phyloP scores from a whole-genome alignment of 2,888 invertebrate genomes.

The Drymonia ruficornis region DNA sequence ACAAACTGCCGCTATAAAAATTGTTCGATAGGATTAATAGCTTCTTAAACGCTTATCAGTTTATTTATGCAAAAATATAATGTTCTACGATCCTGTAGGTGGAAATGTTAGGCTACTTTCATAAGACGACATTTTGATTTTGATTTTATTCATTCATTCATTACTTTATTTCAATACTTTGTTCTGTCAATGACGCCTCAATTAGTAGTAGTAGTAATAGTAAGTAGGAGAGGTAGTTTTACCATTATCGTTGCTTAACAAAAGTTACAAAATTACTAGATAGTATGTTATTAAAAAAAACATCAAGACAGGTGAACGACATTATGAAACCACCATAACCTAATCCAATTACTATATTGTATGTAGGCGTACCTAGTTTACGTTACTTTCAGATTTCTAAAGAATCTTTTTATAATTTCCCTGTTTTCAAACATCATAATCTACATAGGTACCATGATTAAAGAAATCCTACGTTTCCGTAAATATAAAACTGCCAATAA shows the following conservation, averaged over 20 bases:
- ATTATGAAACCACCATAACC: neutral
- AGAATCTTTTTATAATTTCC: neutral
- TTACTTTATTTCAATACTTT: no score
- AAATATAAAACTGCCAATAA: neutral
- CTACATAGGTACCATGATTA: neutral
- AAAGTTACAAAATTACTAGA: no score
- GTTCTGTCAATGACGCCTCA: no score
- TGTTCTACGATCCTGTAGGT: no score
- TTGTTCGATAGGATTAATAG: constrained; percentile 35
- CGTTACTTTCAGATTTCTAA: neutral
- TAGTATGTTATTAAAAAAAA: neutral
- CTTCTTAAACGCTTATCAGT: neutral
- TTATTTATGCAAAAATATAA: neutral
- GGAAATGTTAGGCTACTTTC: no score
- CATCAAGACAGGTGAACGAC: neutral
- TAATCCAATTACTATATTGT: neutral
- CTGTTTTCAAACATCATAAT: neutral
- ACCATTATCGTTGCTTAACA: no score
- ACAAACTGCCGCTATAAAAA: constrained; percentile 66
- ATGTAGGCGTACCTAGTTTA: neutral
- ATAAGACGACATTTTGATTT: no score
- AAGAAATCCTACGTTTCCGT: neutral
- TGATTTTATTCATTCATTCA: no score
- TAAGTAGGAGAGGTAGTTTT: no score
- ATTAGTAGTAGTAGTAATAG: no score